Base-by-base conservation (phyloP, 2,113 vertebrate genomes). In the Sterna hirundo region DNA sequence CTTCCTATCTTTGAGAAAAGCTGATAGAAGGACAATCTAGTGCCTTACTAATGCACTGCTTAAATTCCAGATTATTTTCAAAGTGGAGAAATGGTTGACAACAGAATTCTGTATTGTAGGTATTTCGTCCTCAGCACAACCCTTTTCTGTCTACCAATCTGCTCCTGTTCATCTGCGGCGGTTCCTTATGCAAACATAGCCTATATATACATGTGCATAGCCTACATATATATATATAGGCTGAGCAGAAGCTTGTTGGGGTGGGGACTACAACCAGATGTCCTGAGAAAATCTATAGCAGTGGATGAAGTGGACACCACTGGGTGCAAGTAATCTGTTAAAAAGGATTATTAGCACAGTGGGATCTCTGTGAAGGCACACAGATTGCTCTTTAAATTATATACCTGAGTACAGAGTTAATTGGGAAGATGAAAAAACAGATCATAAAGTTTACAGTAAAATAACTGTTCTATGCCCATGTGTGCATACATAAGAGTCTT, bases 401-500 rank as follows among this genome's bases (percentile, higher is more conserved):
- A n/a, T 52, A 64, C 16, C 21, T 40, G 19, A 80, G 22, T 49
- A 15, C 25, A 61, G 26, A 49, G 34, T 61, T 77, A 52, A 22
- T 51, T 77, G 57, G 36, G 25, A 60, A 66, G 27, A 30, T 62
- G 13, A 61, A 69, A 61, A 64, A 66, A 16, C 4, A 38, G 17
- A 30, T n/a, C n/a, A 29, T 54, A 13, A 88, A 22, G 3, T 64
- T 77, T 34, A 15, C 14, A 17, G 22, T 46, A n/a, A 64, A 55
- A 17, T 27, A 71, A 16, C 20, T 66, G 1, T n/a, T 68, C 36
- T 74, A 0, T 12, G 0, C 42, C 23, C 70, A 0, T 46, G n/a
- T 65, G 26, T 34, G 52, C 1, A 2, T 11, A 17, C 10, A 2
- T 60, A 3, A 0, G 2, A 32, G 20, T 25, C 21, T 86, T 40